Evolutionary conservation across 2,113 vertebrate species (phyloP).

Genomic region (Scolopax mira): DNA sequence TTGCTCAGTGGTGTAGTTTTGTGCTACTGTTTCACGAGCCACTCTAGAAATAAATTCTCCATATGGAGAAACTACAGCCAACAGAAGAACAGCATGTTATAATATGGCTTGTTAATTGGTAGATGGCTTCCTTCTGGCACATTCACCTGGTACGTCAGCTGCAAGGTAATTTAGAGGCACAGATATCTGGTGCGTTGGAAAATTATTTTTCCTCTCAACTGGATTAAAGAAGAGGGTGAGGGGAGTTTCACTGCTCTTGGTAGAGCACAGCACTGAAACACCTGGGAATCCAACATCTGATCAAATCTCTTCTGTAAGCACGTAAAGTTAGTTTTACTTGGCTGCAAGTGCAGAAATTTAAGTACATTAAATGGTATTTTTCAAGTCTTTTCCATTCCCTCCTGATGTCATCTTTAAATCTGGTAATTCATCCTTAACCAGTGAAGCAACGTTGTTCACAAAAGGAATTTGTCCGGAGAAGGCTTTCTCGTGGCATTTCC

Average conservation of each 20-base stretch:
- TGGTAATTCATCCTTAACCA: neutral
- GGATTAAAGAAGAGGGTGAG: neutral
- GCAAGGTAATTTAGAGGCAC: neutral
- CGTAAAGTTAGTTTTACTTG: constrained; percentile 56
- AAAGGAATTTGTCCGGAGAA: neutral
- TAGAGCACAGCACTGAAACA: constrained; percentile 37
- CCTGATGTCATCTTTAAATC: constrained; percentile 57
- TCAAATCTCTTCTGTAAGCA: constrained; percentile 35
- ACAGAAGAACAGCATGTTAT: neutral
- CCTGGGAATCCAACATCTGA: constrained; percentile 42
- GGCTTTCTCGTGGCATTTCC: neutral
- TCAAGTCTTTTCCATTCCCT: constrained; percentile 46
- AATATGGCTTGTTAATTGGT: neutral
- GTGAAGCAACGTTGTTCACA: neutral
- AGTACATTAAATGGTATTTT: constrained; percentile 20
- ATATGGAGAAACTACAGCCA: neutral
- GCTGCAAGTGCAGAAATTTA: constrained; percentile 33
- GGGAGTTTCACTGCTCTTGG: neutral
- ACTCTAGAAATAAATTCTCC: neutral
- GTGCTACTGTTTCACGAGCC: neutral
- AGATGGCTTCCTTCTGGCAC: neutral
- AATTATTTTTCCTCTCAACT: neutral
- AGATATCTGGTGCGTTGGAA: neutral
- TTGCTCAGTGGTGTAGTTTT: neutral
- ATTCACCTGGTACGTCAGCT: neutral